A percentile compares a stretch with the other conserved stretches of the same genome.
Evolutionary conservation across 2,797 vertebrate genomes (phyloP).

Genomic region (Enteromius viviparus): DNA sequence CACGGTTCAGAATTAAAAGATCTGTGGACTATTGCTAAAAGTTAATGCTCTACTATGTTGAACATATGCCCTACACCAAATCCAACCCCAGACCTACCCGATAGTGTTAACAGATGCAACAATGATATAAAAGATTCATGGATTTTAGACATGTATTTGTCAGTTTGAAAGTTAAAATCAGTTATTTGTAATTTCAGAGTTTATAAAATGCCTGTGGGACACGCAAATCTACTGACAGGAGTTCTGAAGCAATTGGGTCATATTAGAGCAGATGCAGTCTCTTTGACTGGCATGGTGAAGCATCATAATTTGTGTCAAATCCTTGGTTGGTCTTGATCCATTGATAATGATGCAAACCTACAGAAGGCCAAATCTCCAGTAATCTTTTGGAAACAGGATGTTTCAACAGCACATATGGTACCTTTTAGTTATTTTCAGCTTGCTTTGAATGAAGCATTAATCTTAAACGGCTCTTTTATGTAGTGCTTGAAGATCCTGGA

Average conservation of each 20-base stretch:
- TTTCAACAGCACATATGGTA: background rate
- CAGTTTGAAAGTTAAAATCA: background rate
- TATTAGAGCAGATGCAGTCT: conserved; percentile 22
- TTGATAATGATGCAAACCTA: background rate
- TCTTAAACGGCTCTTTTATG: background rate
- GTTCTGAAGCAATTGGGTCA: background rate
- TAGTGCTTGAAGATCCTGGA: background rate
- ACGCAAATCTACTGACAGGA: background rate
- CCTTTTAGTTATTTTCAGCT: conserved; percentile 5
- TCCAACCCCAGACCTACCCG: too few species aligned
- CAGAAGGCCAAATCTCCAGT: background rate
- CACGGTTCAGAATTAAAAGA: too few species aligned
- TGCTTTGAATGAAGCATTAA: background rate
- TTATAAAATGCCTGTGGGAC: background rate
- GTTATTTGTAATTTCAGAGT: background rate
- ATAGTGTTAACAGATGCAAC: too few species aligned
- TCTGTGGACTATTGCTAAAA: too few species aligned
- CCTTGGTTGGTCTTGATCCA: conserved; percentile 16
- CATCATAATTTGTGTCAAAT: conserved; percentile 7
- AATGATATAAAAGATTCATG: background rate
- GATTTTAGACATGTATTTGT: background rate
- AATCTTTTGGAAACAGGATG: background rate
- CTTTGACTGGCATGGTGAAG: background rate
- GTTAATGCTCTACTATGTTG: too few species aligned
- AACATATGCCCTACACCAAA: too few species aligned